These are phyloP conservation scores for Acanthococcus lagerstroemiae DNA, from an alignment of 2,888 invertebrate genomes.

Conservation along the genomic window DNA sequence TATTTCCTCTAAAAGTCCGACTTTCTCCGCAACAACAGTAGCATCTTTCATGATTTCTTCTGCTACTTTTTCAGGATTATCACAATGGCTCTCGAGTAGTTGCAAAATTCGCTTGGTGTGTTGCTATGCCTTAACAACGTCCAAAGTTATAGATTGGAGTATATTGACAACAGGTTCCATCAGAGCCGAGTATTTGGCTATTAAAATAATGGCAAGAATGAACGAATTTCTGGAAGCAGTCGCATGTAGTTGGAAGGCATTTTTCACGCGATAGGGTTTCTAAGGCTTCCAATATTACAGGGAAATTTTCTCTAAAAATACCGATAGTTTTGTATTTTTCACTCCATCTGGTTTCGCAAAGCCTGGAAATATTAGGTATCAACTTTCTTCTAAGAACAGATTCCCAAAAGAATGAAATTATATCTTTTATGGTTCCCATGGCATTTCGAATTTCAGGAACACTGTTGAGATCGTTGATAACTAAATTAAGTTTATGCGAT, in stretches of 20 bases:
- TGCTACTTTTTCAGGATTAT: background rate
- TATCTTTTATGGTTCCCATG: conserved; percentile 36
- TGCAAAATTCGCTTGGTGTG: background rate
- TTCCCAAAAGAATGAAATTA: conserved; percentile 36
- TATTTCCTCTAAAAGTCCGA: too few species aligned
- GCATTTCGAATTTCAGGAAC: conserved; percentile 36
- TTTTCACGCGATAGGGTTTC: background rate
- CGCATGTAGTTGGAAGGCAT: background rate
- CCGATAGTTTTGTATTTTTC: conserved; percentile 23
- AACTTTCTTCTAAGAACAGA: conserved; percentile 29
- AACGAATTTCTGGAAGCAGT: background rate
- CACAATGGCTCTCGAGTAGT: background rate
- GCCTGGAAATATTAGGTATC: conserved; percentile 17
- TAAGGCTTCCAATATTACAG: conserved; percentile 10
- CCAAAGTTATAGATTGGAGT: conserved; percentile 8
- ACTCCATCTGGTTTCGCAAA: conserved; percentile 11
- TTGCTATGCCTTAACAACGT: conserved; percentile 5
- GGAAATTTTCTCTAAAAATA: conserved; percentile 13
- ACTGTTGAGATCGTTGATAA: conserved; percentile 36
- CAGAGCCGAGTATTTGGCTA: conserved; percentile 1
- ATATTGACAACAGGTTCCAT: conserved; percentile 21
- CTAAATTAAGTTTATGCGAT: conserved; percentile 36
- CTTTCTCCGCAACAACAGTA: too few species aligned
- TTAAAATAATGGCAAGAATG: background rate
- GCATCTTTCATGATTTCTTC: too few species aligned